Base-by-base conservation (phyloP, 2,797 vertebrate genomes). In the Spatula versicolor region DNA sequence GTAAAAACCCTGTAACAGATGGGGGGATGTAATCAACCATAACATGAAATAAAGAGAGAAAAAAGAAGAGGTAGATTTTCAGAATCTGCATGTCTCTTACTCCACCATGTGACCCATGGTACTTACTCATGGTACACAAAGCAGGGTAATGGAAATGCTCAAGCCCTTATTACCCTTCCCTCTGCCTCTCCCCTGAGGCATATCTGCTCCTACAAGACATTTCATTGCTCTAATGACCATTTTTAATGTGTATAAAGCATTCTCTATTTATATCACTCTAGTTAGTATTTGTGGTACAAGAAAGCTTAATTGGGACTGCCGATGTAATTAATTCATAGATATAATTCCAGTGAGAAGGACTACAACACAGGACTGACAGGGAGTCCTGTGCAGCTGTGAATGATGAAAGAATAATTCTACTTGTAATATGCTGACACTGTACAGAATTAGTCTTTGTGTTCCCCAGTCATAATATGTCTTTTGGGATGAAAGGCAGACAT, bases 391-490 rank as follows among this genome's bases (percentile, higher is more conserved):
- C 20, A 11, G 67, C 69, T 87, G 71, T 75, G 78, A 96, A 85
- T 78, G 86, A 94, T 94, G 90, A 86, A 94, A 96, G 69, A 91
- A 91, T 90, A 95, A 94, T 78, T 76, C 80, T 95, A 77, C 79
- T 97, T 88, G 35, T 83, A 92, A 94, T 93, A 76, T 59, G 83
- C 87, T 92, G 92, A 94, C 91, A 90, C 56, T 88, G 83, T 93
- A 86, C 83, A 95, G 92, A 96, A 94, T 95, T 94, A 93, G 46
- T 74, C 92, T 95, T 95, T 95, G 86, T 94, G 86, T 91, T 95
- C 64, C 23, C 43, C 55, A 87, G 71, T 89, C 78, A 88, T 83
- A 88, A 84, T 95, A 95, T 81, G 88, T 82, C 92, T 93, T 90
- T 90, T 91, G 90, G 90, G 90, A 96, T 93, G 83, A 94, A 95